Conservation (phyloP, 2,797 vertebrate species). For the Rhadinocentrus ornatus region DNA sequence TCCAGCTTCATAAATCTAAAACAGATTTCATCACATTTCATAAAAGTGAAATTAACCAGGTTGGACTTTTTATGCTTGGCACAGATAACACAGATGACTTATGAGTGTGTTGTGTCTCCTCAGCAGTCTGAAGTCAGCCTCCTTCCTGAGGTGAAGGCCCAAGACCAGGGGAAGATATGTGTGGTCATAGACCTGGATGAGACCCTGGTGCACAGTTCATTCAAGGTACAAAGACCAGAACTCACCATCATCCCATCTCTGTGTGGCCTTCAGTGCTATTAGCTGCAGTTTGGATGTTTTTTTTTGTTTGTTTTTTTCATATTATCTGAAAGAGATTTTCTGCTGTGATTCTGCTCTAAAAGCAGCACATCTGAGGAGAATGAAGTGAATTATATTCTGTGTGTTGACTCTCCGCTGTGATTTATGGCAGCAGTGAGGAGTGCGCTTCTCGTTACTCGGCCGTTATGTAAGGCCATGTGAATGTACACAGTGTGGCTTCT, state of each 20-base stretch:
- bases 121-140: constrained; percentile 84
- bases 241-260: no score
- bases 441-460: constrained; percentile 17
- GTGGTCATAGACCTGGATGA: constrained; percentile 92
- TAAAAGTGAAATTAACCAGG: constrained; percentile 5
- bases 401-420: constrained; percentile 38
- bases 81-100: neutral
- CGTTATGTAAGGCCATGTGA: constrained; percentile 74
- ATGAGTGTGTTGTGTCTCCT: constrained; percentile 42
- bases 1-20: constrained; percentile 5
- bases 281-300: no score
- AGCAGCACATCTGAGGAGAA: constrained; percentile 12
- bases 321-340: neutral
- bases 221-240: constrained; percentile 70
- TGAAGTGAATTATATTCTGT: constrained; percentile 24
- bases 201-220: constrained; percentile 90
- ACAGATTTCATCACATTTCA: constrained; percentile 35
- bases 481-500: constrained; percentile 58
- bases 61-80: no score
- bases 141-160: constrained; percentile 86
- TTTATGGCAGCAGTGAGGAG: constrained; percentile 37
- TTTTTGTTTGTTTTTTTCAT: no score
- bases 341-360: constrained; percentile 4
- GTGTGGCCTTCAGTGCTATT: no score
- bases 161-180: constrained; percentile 89